These are phyloP conservation scores for Bubalus kerabau DNA, from an alignment of 2,113 vertebrate species.

Conservation along the genomic window DNA sequence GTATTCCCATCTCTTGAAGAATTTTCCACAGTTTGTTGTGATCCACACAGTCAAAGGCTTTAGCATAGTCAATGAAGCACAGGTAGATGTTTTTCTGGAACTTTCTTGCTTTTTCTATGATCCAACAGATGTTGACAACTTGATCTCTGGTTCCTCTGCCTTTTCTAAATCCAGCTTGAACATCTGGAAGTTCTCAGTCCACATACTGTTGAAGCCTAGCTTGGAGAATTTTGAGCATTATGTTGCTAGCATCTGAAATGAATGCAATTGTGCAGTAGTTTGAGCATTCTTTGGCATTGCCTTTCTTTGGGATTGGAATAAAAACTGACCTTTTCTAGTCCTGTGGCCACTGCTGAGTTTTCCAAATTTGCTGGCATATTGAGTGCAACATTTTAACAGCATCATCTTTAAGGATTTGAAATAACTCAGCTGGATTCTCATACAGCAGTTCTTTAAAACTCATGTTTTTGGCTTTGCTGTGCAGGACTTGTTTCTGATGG, in stretches of 20 bases:
- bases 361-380: background rate
- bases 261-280: background rate
- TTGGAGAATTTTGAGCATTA: background rate
- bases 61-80: background rate
- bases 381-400: background rate
- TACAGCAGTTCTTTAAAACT: background rate
- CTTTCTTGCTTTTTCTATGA: background rate
- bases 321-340: background rate
- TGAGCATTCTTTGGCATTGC: background rate
- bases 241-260: background rate
- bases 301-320: background rate
- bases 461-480: background rate
- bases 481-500: background rate
- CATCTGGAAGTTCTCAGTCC: background rate
- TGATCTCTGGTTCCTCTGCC: background rate
- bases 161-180: background rate
- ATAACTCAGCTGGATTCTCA: background rate
- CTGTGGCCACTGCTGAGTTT: background rate
- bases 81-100: background rate
- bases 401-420: background rate
- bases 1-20: background rate
- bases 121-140: background rate
- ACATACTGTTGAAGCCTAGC: background rate
- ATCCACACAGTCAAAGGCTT: background rate
- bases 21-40: background rate